phyloP scores from a whole-genome alignment of 2,797 vertebrate genomes.

The Philypnodon macrostomus region DNA sequence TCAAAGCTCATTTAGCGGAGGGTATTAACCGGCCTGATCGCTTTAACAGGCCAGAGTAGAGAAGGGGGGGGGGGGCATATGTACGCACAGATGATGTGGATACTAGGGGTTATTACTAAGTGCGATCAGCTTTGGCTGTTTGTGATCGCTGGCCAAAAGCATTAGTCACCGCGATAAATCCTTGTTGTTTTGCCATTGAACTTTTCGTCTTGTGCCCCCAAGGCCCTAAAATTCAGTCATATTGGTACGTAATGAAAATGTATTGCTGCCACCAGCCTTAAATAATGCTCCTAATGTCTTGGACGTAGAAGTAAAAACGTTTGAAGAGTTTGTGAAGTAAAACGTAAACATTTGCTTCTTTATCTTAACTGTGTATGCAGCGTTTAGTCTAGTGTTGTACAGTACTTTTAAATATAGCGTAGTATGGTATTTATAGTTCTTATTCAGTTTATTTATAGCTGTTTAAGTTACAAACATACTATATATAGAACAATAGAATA shows the following conservation, averaged over 20 bases:
- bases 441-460: too few species aligned
- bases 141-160: slow-evolving; percentile 2
- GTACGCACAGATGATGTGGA: slow-evolving; percentile 33
- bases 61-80: slow-evolving; percentile 24
- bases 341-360: too few species aligned
- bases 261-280: slow-evolving; percentile 2
- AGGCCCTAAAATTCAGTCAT: background rate
- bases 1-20: slow-evolving; percentile 76
- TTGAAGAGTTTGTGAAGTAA: too few species aligned
- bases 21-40: slow-evolving; percentile 71
- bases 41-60: slow-evolving; percentile 49
- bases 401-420: too few species aligned
- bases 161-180: background rate
- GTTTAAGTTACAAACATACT: too few species aligned
- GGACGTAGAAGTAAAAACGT: too few species aligned
- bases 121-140: background rate
- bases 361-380: too few species aligned
- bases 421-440: too few species aligned
- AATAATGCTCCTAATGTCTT: slow-evolving; percentile 2
- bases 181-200: slow-evolving; percentile 7
- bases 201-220: background rate
- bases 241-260: slow-evolving; percentile 24
- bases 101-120: slow-evolving; percentile 14
- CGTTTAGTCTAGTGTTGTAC: too few species aligned
- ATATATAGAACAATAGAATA: too few species aligned